Base-by-base conservation (phyloP, 2,888 invertebrate species). In the Trichopoda pennipes region DNA sequence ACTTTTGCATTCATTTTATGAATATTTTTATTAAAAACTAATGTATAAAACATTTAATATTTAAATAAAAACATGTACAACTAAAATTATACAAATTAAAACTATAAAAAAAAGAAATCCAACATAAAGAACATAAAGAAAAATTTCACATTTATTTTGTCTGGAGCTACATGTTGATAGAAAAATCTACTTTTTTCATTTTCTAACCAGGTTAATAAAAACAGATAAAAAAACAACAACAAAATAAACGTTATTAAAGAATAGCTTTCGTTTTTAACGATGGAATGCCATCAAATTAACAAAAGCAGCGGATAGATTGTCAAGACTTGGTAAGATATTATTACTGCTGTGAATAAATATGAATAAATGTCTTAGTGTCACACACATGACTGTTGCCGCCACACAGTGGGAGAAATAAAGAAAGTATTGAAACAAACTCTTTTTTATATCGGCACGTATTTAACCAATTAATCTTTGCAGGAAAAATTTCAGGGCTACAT, bases 181-280 rank as follows among this genome's bases (percentile, higher is more conserved):
- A 38, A 16, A 9, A 1, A 38, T 42, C 42, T 53, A 44, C 9
- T 42, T 42, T n/a, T 3, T 32, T 28, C 19, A 14, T 2, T 47
- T 47, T 74, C 51, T 51, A 75, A 75, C 42, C 58, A 51, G 75
- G 51, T 70, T 77, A 38, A 38, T 6, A 28, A 28, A 23, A 51
- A 75, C 58, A 51, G 4, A 51, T 2, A 32, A n/a, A 38, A 69
- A 49, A 60, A 55, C 17, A 35, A 61, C 21, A 44, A 53, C 28
- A 68, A 35, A 55, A 38, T 23, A n/a, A 56, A 35, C 14, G n/a
- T 28, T 64, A 17, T 53, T 78, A 21, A 70, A 70, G 81, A 82
- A 75, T 58, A 74, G 78, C 81, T 82, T 78, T 82, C 81, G 74
- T 78, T 82, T 81, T 82, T 78, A 70, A 66, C 32, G 60, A 64